Percentiles rank a stretch among this genome's conserved stretches.
phyloP scores from a whole-genome alignment of 2,113 vertebrate species.

The Centropus unirufus region DNA sequence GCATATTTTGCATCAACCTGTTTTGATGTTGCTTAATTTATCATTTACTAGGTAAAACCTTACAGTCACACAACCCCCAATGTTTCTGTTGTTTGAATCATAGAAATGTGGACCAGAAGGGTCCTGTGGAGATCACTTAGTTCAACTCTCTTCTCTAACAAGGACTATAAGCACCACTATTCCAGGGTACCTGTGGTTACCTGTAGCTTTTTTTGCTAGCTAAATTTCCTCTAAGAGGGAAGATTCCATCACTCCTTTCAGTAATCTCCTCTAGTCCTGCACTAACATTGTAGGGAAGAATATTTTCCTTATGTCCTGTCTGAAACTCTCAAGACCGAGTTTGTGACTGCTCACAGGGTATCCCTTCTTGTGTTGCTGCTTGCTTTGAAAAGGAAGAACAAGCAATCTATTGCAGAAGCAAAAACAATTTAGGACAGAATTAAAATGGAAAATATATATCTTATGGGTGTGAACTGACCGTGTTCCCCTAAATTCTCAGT shows the following conservation, averaged over 20 bases:
- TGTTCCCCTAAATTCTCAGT: not conserved
- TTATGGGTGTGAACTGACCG: not conserved
- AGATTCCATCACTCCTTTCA: not conserved
- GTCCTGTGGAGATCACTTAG: not conserved
- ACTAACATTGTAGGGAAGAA: not conserved
- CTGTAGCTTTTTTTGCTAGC: not conserved
- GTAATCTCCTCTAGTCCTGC: not conserved
- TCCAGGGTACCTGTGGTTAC: not conserved
- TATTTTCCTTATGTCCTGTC: not conserved
- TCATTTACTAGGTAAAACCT: conserved; percentile 24
- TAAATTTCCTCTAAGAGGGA: not conserved
- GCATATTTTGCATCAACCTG: not conserved
- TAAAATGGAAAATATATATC: not conserved
- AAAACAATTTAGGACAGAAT: not conserved
- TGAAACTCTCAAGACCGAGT: not conserved
- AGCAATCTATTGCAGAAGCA: not conserved
- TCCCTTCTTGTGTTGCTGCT: not conserved
- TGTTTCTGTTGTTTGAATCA: not conserved
- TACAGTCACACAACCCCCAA: conserved; percentile 4
- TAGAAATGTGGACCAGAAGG: not conserved
- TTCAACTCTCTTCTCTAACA: not conserved
- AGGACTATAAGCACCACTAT: not conserved
- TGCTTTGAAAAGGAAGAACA: conserved; percentile 54
- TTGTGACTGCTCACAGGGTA: not conserved
- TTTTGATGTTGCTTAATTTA: not conserved